Conservation (phyloP, 2,797 vertebrate species). For the Apodemus agrarius region DNA sequence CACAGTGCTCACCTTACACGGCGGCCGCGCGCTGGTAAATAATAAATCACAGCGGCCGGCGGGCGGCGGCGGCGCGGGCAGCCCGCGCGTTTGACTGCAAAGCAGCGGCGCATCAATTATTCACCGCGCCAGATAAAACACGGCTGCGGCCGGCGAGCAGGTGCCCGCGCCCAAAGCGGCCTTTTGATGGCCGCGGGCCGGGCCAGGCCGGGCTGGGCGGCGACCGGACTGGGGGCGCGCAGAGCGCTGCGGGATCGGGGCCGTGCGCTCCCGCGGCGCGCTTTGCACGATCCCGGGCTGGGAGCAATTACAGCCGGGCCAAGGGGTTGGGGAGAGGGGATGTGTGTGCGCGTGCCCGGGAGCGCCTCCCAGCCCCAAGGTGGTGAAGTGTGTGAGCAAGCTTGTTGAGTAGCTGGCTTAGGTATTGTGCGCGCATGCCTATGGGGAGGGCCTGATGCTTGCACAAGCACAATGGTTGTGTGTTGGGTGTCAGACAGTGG, state of each 20-base stretch:
- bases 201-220: conserved; percentile 77
- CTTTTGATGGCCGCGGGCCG: conserved; percentile 87
- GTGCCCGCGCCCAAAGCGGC: conserved; percentile 88
- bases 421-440: not conserved
- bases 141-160: conserved; percentile 89
- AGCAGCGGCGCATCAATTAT: conserved; percentile 95
- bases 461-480: not conserved
- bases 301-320: conserved; percentile 81
- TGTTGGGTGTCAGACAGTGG: not conserved
- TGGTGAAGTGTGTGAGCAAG: not conserved
- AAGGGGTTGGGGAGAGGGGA: not conserved
- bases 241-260: conserved; percentile 90
- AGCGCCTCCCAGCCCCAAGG: not conserved
- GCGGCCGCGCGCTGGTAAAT: conserved; percentile 94
- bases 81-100: conserved; percentile 92
- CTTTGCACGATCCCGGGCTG: conserved; percentile 82
- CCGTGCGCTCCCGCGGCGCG: conserved; percentile 85
- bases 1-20: conserved; percentile 92
- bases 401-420: not conserved
- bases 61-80: conserved; percentile 92
- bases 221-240: conserved; percentile 79
- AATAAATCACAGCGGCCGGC: conserved; percentile 95
- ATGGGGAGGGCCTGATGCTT: not conserved
- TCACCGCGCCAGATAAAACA: conserved; percentile 94
- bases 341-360: not conserved